Percentiles rank a stretch among this genome's conserved stretches.
Evolutionary conservation across 2,113 vertebrate species (phyloP).

Genomic region (Odontophorus gujanensis): DNA sequence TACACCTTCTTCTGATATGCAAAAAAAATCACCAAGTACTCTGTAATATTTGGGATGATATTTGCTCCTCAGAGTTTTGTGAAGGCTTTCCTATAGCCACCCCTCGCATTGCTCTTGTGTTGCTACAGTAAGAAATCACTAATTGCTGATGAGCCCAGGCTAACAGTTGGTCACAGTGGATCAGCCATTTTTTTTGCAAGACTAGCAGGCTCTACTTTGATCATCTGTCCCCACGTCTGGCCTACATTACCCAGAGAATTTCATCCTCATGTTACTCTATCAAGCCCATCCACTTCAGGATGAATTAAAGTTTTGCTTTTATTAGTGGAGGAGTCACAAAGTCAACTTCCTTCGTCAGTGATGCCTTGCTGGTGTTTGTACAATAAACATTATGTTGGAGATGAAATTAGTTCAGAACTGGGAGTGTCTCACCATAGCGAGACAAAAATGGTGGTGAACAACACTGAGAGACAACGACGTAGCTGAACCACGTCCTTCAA

Average conservation of each 20-base stretch:
- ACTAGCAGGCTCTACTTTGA: not conserved
- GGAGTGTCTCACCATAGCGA: not conserved
- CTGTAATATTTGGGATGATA: not conserved
- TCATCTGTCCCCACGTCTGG: not conserved
- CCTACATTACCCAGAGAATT: not conserved
- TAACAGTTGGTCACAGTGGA: not conserved
- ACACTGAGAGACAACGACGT: not conserved
- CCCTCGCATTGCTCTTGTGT: rapidly evolving
- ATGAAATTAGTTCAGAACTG: not conserved
- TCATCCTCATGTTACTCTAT: not conserved
- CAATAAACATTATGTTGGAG: not conserved
- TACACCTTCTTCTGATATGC: not conserved
- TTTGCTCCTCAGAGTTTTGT: not conserved
- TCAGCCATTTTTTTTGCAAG: not conserved
- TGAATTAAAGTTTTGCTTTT: not conserved
- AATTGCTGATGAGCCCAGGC: not conserved
- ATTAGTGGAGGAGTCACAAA: not conserved
- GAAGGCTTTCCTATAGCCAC: not conserved
- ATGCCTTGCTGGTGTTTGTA: not conserved
- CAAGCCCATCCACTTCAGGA: not conserved
- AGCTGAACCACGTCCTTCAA: not conserved
- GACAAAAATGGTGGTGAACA: not conserved
- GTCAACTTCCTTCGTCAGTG: not conserved
- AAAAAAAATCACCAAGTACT: not conserved
- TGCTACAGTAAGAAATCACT: not conserved